These are phyloP conservation scores for Lithophane socia DNA, from an alignment of 2,888 invertebrate species.

Conservation along the genomic window DNA sequence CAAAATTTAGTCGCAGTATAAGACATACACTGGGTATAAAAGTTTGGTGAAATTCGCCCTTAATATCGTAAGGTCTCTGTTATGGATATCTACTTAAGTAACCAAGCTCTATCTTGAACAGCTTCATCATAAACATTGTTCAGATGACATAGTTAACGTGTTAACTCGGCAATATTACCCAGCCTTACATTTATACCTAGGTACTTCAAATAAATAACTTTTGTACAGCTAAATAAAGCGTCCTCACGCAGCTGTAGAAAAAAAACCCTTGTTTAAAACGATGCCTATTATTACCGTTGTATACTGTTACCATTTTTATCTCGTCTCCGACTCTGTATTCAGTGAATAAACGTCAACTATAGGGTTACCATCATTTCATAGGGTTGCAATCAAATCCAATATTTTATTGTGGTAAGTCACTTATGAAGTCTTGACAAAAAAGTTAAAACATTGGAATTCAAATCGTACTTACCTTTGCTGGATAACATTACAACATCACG, in stretches of 20 bases:
- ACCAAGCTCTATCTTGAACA: background rate
- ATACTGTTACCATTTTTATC: conserved; percentile 67
- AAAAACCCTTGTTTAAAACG: conserved; percentile 61
- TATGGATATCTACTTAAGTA: background rate
- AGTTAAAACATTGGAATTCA: background rate
- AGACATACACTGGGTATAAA: no score
- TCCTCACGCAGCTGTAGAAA: conserved; percentile 43
- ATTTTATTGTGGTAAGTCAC: background rate
- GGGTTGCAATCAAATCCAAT: background rate
- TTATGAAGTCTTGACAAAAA: background rate
- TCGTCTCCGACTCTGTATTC: conserved; percentile 65
- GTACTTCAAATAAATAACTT: conserved; percentile 18
- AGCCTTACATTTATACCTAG: background rate
- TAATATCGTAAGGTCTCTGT: background rate
- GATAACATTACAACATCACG: background rate
- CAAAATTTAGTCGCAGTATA: no score
- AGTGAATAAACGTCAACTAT: conserved; percentile 66
- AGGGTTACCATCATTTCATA: conserved; percentile 62
- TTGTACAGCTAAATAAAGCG: conserved; percentile 28
- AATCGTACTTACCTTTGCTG: background rate
- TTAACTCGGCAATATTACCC: background rate
- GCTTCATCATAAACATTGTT: background rate
- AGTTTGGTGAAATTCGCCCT: no score
- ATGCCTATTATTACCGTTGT: conserved; percentile 68
- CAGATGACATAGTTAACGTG: background rate